Evolutionary conservation across 2,113 vertebrate genomes (phyloP), one percentile per base, ranked within the genome.

Genomic region (Nestor notabilis): DNA sequence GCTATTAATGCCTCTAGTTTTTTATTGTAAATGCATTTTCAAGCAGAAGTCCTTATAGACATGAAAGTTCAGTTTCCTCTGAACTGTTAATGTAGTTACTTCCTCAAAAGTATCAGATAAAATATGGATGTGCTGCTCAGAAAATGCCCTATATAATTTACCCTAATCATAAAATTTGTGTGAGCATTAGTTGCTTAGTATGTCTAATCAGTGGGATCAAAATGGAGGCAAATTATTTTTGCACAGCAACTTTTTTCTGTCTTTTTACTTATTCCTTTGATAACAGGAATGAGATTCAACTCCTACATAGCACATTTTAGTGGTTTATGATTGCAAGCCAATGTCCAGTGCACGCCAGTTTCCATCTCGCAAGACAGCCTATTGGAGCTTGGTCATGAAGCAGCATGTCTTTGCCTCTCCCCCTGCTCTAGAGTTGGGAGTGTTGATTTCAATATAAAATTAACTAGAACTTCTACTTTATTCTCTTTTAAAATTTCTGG

Each of bases 41-140:
- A 84, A 78, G 41, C 25, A 76, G 71, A 81, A 91, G 31, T 79
- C 25, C 16, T 74, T 95, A 68, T 15, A 61, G 86, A 69, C 17
- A 18, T 56, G 39, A n/a, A 47, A 61, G 60, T 89, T 96, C 19
- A 17, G 2, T 74, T 95, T 82, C 46, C 16, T 89, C 86, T 95
- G 77, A 91, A 82, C 83, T 82, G 7, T 81, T 92, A 92, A 71
- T 68, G 55, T 55, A 94, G 65, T 75, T 6, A 2, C 76, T 95
- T 79, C 52, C 47, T 84, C 52, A 82, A 1, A 90, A n/a, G 3
- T 82, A 68, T 72, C 41, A 76, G 56, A 84, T 97, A 90, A 95
- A 93, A 87, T 79, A 94, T 95, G 72, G 69, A 95, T 95, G 70
- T 87, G 74, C 52, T 95, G 44, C 83, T 95, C 69, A 91, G 53